Evolutionary conservation across 2,888 invertebrate species (phyloP).

Genomic region (Meta bourneti): DNA sequence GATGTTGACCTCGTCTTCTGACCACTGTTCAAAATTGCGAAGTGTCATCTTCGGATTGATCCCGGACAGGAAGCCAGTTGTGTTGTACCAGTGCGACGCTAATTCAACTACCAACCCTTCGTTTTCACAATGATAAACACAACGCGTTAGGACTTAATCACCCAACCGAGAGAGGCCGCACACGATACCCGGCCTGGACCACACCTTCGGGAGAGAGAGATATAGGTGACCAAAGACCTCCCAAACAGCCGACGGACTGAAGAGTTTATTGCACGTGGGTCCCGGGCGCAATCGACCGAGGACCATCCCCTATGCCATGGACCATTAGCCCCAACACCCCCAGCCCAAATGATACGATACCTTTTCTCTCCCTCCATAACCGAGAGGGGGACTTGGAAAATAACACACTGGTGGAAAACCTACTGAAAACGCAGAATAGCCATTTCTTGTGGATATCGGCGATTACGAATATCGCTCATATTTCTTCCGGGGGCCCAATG

Average conservation of each 20-base stretch:
- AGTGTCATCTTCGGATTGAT: no score
- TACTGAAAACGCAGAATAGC: constrained; percentile 65
- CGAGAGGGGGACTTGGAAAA: constrained; percentile 38
- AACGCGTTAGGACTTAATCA: no score
- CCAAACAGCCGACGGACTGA: constrained; percentile 41
- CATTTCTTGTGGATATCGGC: constrained; percentile 44
- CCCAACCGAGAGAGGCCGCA: no score
- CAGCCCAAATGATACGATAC: constrained; percentile 29
- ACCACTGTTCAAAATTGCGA: no score
- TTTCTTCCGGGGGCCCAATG: constrained; percentile 37
- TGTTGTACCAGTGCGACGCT: no score
- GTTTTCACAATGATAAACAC: no score
- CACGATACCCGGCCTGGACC: not conserved
- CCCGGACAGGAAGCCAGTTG: no score
- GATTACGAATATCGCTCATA: constrained; percentile 66
- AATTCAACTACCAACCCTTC: no score
- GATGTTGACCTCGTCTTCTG: no score
- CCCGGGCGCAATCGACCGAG: constrained; percentile 64
- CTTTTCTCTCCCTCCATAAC: constrained; percentile 17
- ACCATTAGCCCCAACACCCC: constrained; percentile 55
- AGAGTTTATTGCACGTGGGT: constrained; percentile 67
- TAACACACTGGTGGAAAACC: constrained; percentile 65
- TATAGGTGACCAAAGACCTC: constrained; percentile 45
- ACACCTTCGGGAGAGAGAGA: not conserved
- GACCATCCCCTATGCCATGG: constrained; percentile 61